Conservation (phyloP, 2,113 vertebrate genomes). For the Neopipo cinnamomea region DNA sequence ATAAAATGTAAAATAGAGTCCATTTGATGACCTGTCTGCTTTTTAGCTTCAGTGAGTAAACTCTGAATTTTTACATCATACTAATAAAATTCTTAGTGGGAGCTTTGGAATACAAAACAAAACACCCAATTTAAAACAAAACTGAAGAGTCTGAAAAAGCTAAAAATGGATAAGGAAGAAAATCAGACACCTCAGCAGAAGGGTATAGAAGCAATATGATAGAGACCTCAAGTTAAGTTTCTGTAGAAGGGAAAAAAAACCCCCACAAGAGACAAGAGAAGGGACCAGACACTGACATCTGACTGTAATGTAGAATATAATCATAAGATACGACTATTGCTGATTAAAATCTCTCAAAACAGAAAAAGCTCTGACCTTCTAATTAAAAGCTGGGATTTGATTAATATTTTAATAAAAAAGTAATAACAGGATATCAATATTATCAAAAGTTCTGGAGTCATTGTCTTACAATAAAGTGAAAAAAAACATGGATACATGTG, state of each 20-base stretch:
- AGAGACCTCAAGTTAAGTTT: neutral
- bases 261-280: neutral
- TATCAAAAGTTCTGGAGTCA: neutral
- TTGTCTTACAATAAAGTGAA: neutral
- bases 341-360: neutral
- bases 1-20: neutral
- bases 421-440: neutral
- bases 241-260: accelerated
- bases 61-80: neutral
- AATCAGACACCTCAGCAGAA: neutral
- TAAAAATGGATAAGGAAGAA: neutral
- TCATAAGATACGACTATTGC: neutral
- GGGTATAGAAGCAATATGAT: neutral
- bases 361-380: neutral
- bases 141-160: neutral
- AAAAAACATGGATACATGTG: neutral
- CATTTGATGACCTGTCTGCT: neutral
- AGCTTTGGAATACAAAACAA: neutral
- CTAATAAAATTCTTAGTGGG: neutral
- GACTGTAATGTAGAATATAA: neutral
- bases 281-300: neutral
- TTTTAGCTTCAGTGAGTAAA: neutral
- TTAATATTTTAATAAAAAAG: neutral
- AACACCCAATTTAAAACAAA: neutral
- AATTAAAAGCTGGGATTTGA: neutral